Base-by-base conservation (phyloP, 2,888 invertebrate species). In the Cloeon dipterum region DNA sequence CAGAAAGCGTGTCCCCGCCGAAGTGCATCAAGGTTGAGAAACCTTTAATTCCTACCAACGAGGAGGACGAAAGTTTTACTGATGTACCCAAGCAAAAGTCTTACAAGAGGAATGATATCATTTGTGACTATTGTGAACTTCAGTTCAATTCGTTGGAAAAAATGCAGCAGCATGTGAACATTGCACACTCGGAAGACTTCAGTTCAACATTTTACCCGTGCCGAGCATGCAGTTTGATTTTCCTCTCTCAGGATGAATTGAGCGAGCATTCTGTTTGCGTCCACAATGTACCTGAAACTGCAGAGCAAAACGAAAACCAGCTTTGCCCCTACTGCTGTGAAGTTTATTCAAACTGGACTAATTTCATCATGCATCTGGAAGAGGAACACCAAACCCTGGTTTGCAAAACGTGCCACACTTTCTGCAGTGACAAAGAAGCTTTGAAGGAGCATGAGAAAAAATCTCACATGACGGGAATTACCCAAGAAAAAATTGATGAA, bases 121-220 rank as follows among this genome's bases (percentile, higher is more conserved):
- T 20, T 21, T 34, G 35, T 16, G 35, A 34, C 16, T 34, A 34
- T 34, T 34, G 35, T n/a, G 35, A 34, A 19, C 20, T 13, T 11
- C 34, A n/a, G 20, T 19, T 19, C 5, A 34, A 19, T 4, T 17
- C 35, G 5, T 35, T 34, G n/a, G 21, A 19, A 20, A 19, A 5
- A 7, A 11, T 34, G 4, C 20, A 34, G 20, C 8, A 14, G 5
- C 35, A 34, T 20, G 20, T 21, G n/a, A 5, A 14, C 13, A 14
- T 13, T 20, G 13, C 14, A 19, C 35, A 34, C 21, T 13, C 20
- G 14, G 35, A 34, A 34, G 3, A 21, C 5, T 20, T 34, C 19
- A 19, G 21, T 3, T 19, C 17, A 11, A 17, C 14, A 11, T 34
- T 34, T 19, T 34, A 20, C 20, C 8, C 35, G 5, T 34, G 35